Base-by-base conservation (phyloP, 2,113 vertebrate genomes). In the Labeo rohita region DNA sequence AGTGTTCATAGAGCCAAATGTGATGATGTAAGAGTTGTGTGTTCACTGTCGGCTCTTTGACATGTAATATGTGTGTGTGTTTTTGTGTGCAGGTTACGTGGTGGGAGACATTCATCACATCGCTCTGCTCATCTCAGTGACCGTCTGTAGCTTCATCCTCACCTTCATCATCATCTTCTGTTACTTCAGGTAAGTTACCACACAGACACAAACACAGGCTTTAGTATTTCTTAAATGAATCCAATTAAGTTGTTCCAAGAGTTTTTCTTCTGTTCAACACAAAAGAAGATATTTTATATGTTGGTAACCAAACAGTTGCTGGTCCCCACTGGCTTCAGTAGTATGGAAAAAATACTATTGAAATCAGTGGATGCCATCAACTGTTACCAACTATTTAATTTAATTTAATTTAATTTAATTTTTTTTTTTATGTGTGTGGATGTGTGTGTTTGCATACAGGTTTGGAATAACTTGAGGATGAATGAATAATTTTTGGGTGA, bases 121-220 rank as follows among this genome's bases (percentile, higher is more conserved):
- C 90, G 97, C 96, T 65, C 91, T 99, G 90, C 91, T 98, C 85
- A 96, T 99, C 90, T 98, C 98, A 0, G 94, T 97, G 87, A 95
- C 94, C 34, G 94, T 97, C 73, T 99, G 97, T 91, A 97, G 96
- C 88, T 94, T 98, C 63, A 95, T 98, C 16, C 93, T 99, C 89
- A 94, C 93, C 72, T 85, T 95, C 80, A 95, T 98, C 84, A 96
- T 99, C 87, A 89, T 97, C 85, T 96, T 99, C 94, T 99, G 95
- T 93, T 99, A 98, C 92, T 96, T 97, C 94, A 97, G 97, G 98
- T 73, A 39, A 72, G 7, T 73, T 50, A 91, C 16, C 39, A 56
- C 54, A 28, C 50, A 59, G 7, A 36, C 75, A 52, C 72, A 74
- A 49, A 83, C 75, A 75, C 73, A 23, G 28, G 34, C 13, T 39